Evolutionary conservation across 2,797 vertebrate genomes (phyloP).

Genomic region (Neosilurus hyrtlii): DNA sequence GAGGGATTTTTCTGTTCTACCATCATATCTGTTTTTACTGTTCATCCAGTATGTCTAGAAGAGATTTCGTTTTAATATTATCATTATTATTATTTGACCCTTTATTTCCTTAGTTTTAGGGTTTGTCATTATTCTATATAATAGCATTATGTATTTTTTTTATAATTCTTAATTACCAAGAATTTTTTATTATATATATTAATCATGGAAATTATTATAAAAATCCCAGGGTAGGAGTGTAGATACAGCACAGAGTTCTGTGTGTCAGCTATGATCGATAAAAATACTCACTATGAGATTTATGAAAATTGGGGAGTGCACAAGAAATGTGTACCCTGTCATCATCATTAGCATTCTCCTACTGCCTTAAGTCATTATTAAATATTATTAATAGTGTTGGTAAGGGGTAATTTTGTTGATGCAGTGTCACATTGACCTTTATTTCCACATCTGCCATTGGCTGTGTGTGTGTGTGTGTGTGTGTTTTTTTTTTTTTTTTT

Average conservation of each 20-base stretch:
- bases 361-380: conserved; percentile 29
- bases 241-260: background rate
- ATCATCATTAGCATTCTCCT: conserved; percentile 17
- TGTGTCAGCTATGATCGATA: background rate
- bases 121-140: background rate
- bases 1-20: background rate
- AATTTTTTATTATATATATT: background rate
- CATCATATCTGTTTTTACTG: background rate
- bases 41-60: background rate
- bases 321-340: background rate
- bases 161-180: background rate
- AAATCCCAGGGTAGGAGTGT: background rate
- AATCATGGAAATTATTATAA: too few relatives aligned
- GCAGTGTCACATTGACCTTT: conserved; percentile 35
- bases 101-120: too few relatives aligned
- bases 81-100: background rate
- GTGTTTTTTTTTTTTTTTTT: background rate
- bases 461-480: background rate
- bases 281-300: background rate
- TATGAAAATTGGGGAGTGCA: background rate
- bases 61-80: background rate
- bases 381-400: conserved; percentile 12
- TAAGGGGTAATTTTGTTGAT: conserved; percentile 25
- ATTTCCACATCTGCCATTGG: conserved; percentile 19
- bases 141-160: too few relatives aligned